Evolutionary conservation across 2,797 vertebrate genomes (phyloP).

Genomic region (Limnodromus scolopaceus): DNA sequence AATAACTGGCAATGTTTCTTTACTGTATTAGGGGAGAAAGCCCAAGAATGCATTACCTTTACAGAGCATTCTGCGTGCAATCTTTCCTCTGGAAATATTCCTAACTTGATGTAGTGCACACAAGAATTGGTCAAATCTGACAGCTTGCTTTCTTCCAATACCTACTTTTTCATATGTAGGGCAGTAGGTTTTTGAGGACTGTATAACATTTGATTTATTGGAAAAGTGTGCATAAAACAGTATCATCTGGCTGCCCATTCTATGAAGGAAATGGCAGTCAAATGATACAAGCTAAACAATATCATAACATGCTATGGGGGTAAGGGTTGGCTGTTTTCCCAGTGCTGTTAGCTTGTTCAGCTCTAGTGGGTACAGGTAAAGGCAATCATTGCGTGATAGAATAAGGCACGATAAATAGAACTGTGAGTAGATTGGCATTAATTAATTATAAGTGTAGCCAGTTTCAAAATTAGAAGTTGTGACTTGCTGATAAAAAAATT

Average conservation of each 20-base stretch:
- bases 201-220: background rate
- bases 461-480: background rate
- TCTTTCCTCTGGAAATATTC: background rate
- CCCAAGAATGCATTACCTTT: background rate
- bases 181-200: background rate
- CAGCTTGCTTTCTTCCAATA: constrained; percentile 3
- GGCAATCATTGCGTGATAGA: background rate
- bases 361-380: background rate
- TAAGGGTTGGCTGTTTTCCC: background rate
- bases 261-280: constrained; percentile 4
- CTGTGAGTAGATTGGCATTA: background rate
- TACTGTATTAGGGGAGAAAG: background rate
- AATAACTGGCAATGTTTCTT: background rate
- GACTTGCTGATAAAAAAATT: background rate
- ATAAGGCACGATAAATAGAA: background rate
- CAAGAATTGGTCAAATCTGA: background rate
- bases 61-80: background rate
- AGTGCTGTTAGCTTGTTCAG: background rate
- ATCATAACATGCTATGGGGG: background rate
- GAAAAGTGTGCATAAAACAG: background rate
- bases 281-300: constrained; percentile 15
- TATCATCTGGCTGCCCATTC: background rate
- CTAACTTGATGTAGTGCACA: background rate
- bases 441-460: background rate
- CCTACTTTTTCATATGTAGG: background rate